A percentile compares a stretch with the other conserved stretches of the same genome.
Evolutionary conservation across 2,888 invertebrate genomes (phyloP).

Genomic region (Drosophila algonquin): DNA sequence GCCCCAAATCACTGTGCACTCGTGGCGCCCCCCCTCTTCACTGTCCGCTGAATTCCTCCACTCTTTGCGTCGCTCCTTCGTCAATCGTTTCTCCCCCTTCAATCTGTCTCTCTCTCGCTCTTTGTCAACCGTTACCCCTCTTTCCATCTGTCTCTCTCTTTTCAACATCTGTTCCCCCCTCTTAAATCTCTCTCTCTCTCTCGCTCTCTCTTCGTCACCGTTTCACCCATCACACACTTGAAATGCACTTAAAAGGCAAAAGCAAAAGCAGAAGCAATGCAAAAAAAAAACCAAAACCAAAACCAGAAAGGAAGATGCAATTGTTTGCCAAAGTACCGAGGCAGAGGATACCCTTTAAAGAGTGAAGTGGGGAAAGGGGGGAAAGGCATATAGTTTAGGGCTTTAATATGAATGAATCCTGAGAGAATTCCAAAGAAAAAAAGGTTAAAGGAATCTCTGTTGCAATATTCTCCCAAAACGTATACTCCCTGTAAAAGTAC

Average conservation of each 20-base stretch:
- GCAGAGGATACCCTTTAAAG: not conserved
- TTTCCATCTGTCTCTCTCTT: not conserved
- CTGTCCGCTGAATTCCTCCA: not conserved
- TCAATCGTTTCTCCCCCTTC: not conserved
- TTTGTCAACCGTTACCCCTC: not conserved
- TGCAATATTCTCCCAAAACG: not conserved
- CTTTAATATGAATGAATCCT: no score
- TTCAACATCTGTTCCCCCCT: not conserved
- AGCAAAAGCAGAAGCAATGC: not conserved
- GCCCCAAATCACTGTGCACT: constrained; percentile 11
- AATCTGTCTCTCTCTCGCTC: not conserved
- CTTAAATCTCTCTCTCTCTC: not conserved
- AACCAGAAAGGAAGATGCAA: not conserved
- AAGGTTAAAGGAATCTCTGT: no score
- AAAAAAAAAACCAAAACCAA: not conserved
- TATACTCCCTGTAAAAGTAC: not conserved
- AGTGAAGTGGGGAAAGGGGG: no score
- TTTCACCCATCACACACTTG: constrained; percentile 23
- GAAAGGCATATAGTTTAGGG: no score
- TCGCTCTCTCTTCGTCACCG: not conserved
- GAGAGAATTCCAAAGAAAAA: no score
- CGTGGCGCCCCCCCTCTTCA: not conserved
- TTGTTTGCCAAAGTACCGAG: not conserved
- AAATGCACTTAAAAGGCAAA: constrained; percentile 22
- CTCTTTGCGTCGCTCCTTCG: not conserved